Evolutionary conservation across 2,113 vertebrate genomes (phyloP).

Genomic region (Rafetus swinhoei): DNA sequence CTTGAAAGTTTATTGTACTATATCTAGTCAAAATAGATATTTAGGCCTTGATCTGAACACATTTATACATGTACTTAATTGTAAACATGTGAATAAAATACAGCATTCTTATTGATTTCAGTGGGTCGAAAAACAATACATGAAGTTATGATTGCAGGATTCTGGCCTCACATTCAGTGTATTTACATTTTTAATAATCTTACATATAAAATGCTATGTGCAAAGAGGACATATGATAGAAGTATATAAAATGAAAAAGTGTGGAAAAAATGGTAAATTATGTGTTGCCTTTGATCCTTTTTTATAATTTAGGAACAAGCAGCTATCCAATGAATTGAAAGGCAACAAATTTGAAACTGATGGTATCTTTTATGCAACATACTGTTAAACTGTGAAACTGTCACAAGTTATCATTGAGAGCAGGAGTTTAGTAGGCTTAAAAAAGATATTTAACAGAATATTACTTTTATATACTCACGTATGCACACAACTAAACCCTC

Average conservation of each 20-base stretch:
- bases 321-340: not conserved
- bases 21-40: not conserved
- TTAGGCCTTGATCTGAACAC: not conserved
- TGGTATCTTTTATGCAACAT: not conserved
- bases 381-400: not conserved
- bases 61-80: not conserved
- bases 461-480: too few species aligned
- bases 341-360: not conserved
- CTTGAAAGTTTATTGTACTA: not conserved
- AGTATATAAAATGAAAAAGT: not conserved
- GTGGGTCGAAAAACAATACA: not conserved
- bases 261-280: not conserved
- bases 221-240: not conserved
- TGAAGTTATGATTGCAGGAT: not conserved
- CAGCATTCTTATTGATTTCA: constrained; percentile 10
- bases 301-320: constrained; percentile 5
- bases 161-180: not conserved
- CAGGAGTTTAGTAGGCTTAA: not conserved
- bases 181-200: constrained; percentile 1
- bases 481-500: too few species aligned
- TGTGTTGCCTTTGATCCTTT: not conserved
- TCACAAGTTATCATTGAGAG: not conserved
- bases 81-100: not conserved
- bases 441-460: not conserved
- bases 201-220: not conserved